These are phyloP conservation scores for Vanacampus margaritifer DNA, from an alignment of 2,113 vertebrate genomes.

Conservation along the genomic window DNA sequence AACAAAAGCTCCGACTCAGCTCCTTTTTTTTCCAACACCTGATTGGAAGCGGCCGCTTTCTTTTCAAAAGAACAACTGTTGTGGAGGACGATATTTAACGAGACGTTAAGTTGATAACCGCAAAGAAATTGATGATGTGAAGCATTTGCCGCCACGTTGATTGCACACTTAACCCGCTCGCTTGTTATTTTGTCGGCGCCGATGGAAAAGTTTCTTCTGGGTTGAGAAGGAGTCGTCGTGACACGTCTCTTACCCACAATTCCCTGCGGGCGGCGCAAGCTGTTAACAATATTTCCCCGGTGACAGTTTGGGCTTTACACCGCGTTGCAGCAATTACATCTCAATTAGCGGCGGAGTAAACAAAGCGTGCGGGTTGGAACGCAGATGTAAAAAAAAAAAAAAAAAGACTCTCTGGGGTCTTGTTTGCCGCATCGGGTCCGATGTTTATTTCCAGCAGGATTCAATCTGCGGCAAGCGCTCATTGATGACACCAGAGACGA, in stretches of 20 bases:
- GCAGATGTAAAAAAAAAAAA: slow-evolving; percentile 36
- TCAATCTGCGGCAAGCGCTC: slow-evolving; percentile 46
- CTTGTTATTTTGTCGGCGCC: not conserved
- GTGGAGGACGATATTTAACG: slow-evolving; percentile 18
- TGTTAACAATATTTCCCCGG: slow-evolving; percentile 61
- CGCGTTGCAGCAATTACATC: slow-evolving; percentile 66
- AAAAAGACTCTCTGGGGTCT: slow-evolving; percentile 48
- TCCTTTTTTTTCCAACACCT: slow-evolving; percentile 36
- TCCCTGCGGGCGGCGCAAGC: slow-evolving; percentile 46
- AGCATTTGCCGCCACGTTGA: not conserved
- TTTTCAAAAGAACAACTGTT: slow-evolving; percentile 2
- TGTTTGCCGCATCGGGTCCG: slow-evolving; percentile 53
- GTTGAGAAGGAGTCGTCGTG: slow-evolving; percentile 57
- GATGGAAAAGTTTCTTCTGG: slow-evolving; percentile 21
- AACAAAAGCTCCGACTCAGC: slow-evolving; percentile 30
- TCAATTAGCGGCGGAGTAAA: slow-evolving; percentile 67
- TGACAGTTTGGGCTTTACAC: slow-evolving; percentile 46
- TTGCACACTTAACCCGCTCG: slow-evolving; percentile 3
- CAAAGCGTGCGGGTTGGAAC: slow-evolving; percentile 23
- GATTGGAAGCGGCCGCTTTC: slow-evolving; percentile 39
- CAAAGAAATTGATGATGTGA: not conserved
- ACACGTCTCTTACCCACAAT: slow-evolving; percentile 60
- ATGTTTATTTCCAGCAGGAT: slow-evolving; percentile 32
- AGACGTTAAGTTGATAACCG: slow-evolving; percentile 17
- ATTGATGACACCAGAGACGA: not conserved